Base-by-base conservation (phyloP, 2,113 vertebrate genomes). In the Promerops cafer region DNA sequence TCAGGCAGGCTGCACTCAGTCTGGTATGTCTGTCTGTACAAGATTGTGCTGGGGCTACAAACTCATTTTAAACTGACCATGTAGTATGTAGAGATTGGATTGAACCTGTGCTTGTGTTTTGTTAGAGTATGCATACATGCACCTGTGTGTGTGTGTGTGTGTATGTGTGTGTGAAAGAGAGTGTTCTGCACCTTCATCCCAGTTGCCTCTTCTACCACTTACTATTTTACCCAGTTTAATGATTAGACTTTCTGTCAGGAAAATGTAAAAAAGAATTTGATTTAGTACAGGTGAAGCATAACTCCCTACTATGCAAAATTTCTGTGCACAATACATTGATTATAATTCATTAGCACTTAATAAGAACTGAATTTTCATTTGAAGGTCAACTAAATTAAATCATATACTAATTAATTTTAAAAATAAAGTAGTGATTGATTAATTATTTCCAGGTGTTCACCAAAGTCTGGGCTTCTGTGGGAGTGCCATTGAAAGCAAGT, bases 371-470 rank as follows among this genome's bases (percentile, higher is more conserved):
- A 91, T 98, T 96, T 96, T 92, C 76, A 68, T 96, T 80, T 97
- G 92, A 97, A 98, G 92, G 95, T 96, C 95, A 97, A 69, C 83
- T 87, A 95, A 96, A 97, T 91, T 94, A 96, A 96, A 97, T 97
- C 70, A 71, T 88, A 94, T 78, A 82, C 87, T 96, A 96, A 98
- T 97, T 96, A 96, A 97, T 96, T 97, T 97, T 87, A 47, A 97
- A 97, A 96, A 84, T 90, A 96, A 96, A 96, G 39, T 80, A 69
- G 85, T 31, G 16, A 60, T 96, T 97, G 21, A 52, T 97, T 97
- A 95, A 96, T 87, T 94, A 92, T 93, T 97, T 95, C 86, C 94
- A 97, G 96, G 92, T 95, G 71, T 91, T 96, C 77, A 71, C 53
- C 63, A 16, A 35, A 90, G 61, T 35, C 86, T 78, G 30, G 26